Evolutionary conservation across 92 coral and sea anemone species (phyloP).

Genomic region (Ricordea florida): DNA sequence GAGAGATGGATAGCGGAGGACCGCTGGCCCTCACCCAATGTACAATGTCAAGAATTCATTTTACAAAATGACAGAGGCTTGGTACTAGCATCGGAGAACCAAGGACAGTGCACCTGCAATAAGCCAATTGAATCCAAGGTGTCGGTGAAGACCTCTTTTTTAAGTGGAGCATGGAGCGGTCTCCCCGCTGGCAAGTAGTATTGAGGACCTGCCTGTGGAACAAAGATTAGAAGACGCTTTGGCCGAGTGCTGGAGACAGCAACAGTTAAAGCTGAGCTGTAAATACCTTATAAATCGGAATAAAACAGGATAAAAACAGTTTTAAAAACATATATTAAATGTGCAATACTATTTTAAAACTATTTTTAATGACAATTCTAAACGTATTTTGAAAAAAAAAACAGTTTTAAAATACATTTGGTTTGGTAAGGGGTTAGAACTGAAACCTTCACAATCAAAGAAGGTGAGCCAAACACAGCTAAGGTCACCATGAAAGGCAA

Average conservation of each 20-base stretch:
- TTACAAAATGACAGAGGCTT: constrained; percentile 24
- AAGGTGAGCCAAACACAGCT: constrained; percentile 56
- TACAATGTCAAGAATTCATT: constrained; percentile 25
- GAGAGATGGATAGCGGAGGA: constrained; percentile 85
- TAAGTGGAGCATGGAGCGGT: constrained; percentile 55
- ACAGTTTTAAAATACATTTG: too few relatives aligned
- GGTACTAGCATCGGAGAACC: not conserved
- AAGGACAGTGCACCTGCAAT: too few relatives aligned
- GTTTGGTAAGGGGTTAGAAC: too few relatives aligned
- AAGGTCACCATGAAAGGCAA: constrained; percentile 47
- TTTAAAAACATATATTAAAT: too few relatives aligned
- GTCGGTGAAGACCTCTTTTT: constrained; percentile 21
- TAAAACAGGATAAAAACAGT: too few relatives aligned
- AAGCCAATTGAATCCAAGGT: too few relatives aligned
- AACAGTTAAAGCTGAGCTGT: constrained; percentile 62
- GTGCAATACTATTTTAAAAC: too few relatives aligned
- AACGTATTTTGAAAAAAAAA: too few relatives aligned
- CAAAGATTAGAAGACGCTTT: constrained; percentile 65
- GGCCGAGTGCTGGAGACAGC: constrained; percentile 71
- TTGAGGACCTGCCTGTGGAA: constrained; percentile 63
- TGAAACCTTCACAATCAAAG: constrained; percentile 54
- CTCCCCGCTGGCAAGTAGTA: constrained; percentile 8
- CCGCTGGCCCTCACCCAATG: constrained; percentile 81
- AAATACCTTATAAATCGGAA: too few relatives aligned
- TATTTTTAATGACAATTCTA: too few relatives aligned